Conservation (phyloP, 1,140 invertebrate genomes). For the Calephelis nemesis region DNA sequence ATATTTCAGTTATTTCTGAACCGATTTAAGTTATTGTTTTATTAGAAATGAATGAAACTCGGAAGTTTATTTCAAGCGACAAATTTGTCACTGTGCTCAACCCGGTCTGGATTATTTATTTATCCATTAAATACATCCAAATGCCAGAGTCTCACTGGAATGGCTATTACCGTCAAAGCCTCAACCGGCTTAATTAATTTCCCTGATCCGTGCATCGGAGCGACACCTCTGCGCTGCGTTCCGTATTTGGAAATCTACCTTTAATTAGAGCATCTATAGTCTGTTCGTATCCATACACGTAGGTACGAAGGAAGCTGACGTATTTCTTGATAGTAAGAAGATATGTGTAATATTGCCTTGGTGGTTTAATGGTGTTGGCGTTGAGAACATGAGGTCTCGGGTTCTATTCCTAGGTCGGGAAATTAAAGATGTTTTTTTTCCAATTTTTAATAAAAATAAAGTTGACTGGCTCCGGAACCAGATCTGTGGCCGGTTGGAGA, state of each 20-base stretch:
- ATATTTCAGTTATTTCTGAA: too few relatives aligned
- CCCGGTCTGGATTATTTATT: background rate
- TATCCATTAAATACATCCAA: constrained; percentile 13
- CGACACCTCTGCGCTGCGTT: constrained; percentile 25
- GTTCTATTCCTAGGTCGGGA: too few relatives aligned
- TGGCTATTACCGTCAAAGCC: constrained; percentile 21
- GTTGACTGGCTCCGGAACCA: too few relatives aligned
- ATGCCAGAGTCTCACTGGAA: constrained; percentile 8
- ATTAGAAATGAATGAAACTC: too few relatives aligned
- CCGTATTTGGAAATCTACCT: constrained; percentile 1
- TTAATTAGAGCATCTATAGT: background rate
- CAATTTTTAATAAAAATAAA: too few relatives aligned
- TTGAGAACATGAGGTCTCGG: too few relatives aligned
- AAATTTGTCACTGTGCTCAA: too few relatives aligned
- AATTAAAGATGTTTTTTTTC: too few relatives aligned
- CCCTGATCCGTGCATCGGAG: constrained; percentile 24
- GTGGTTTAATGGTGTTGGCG: too few relatives aligned
- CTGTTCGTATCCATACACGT: background rate
- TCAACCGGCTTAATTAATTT: constrained; percentile 30
- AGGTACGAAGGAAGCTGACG: background rate
- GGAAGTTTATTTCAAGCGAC: too few relatives aligned
- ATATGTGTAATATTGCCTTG: too few relatives aligned
- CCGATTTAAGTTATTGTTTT: accelerated
- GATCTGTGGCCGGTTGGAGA: too few relatives aligned
- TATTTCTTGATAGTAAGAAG: background rate